phyloP scores from a whole-genome alignment of 1,140 invertebrate species.

The Luehdorfia chinensis region DNA sequence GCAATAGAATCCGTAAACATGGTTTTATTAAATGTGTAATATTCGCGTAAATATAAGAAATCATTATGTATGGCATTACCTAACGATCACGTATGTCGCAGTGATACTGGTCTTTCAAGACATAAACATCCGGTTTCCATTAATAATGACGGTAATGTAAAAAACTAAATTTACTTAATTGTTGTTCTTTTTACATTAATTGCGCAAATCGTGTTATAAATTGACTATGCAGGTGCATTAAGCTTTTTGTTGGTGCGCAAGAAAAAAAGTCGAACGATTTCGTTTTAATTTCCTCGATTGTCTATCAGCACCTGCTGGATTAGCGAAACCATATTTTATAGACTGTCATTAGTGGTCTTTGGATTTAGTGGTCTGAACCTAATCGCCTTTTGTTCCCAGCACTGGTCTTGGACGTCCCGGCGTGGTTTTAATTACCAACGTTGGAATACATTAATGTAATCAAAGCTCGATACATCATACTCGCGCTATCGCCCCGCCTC shows the following conservation, averaged over 20 bases:
- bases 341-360: conserved; percentile 31
- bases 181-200: conserved; percentile 13
- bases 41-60: no score
- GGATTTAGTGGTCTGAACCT: conserved; percentile 23
- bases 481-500: conserved; percentile 68
- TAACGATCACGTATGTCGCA: no score
- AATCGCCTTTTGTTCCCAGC: conserved; percentile 46
- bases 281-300: conserved; percentile 29
- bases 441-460: conserved; percentile 69
- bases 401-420: conserved; percentile 48
- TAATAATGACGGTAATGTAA: no score
- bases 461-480: conserved; percentile 75
- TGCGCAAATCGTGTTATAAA: conserved; percentile 11
- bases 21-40: no score
- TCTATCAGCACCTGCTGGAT: conserved; percentile 40
- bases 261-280: conserved; percentile 7
- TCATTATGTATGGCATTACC: no score
- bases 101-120: no score
- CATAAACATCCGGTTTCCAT: no score
- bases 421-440: conserved; percentile 68
- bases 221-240: conserved; percentile 18
- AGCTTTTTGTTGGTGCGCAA: conserved; percentile 15
- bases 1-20: no score
- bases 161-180: conserved; percentile 6
- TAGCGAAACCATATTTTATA: conserved; percentile 55